Conservation (phyloP, 2,888 invertebrate species). For the Macrophya annulata region DNA sequence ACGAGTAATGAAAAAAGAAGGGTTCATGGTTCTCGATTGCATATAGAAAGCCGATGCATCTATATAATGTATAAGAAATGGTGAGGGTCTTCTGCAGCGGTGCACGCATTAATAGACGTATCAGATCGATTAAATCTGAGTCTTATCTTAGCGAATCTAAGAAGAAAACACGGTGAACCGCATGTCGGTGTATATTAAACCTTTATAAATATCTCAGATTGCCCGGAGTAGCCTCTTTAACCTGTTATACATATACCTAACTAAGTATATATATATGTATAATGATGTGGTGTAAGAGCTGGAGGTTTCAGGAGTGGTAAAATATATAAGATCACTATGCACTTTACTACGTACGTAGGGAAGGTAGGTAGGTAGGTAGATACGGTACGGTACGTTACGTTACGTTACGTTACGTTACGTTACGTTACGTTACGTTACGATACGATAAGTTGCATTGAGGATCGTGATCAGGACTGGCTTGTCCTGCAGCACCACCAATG, state of each 20-base stretch:
- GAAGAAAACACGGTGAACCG: slow-evolving; percentile 65
- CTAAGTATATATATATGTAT: too few relatives aligned
- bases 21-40: neutral
- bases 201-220: slow-evolving; percentile 31
- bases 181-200: slow-evolving; percentile 36
- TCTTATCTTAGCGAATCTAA: slow-evolving; percentile 75
- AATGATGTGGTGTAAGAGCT: neutral
- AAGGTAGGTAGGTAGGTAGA: too few relatives aligned
- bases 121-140: slow-evolving; percentile 78
- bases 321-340: neutral
- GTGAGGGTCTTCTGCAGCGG: neutral
- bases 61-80: neutral
- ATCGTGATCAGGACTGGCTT: slow-evolving; percentile 53
- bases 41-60: neutral
- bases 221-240: neutral
- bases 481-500: slow-evolving; percentile 51
- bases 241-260: neutral
- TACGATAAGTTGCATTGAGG: slow-evolving; percentile 24
- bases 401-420: neutral
- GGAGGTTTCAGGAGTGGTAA: neutral
- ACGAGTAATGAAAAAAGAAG: neutral
- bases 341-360: neutral
- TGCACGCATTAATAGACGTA: slow-evolving; percentile 66
- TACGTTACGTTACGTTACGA: neutral
- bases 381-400: too few relatives aligned